Percentiles rank a stretch among this genome's conserved stretches.
phyloP scores from a whole-genome alignment of 2,113 vertebrate species.

The Dolichotis patagonum region DNA sequence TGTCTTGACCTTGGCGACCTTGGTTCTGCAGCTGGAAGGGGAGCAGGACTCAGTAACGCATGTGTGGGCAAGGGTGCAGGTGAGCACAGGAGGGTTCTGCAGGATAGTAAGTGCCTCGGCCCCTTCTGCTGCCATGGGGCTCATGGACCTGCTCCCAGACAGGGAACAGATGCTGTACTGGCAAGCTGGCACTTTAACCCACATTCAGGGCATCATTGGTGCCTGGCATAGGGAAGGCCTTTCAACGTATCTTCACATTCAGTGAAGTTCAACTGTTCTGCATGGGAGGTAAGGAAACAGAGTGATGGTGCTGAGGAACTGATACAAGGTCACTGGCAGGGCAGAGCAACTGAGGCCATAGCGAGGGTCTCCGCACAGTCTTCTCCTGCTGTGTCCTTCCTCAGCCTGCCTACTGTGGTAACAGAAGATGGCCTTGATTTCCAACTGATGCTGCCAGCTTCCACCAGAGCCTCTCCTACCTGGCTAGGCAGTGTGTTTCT shows the following conservation, averaged over 20 bases:
- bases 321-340: not conserved
- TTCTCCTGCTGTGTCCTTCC: not conserved
- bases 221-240: not conserved
- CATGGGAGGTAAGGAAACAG: not conserved
- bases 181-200: too few species aligned
- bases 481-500: not conserved
- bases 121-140: not conserved
- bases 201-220: accelerated
- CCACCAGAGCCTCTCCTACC: not conserved
- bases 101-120: not conserved
- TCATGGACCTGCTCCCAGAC: not conserved
- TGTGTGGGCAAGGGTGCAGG: not conserved
- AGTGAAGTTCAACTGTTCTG: not conserved
- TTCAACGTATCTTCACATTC: not conserved
- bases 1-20: not conserved
- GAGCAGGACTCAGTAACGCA: not conserved
- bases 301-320: not conserved
- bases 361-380: not conserved
- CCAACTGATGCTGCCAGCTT: not conserved
- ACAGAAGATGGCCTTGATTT: not conserved
- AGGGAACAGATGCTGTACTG: not conserved
- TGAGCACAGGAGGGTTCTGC: not conserved
- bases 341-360: not conserved
- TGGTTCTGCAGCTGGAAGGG: not conserved
- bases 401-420: not conserved